These are phyloP conservation scores for Choloepus hoffmanni DNA, from an alignment of 2,113 vertebrate species.

Conservation along the genomic window DNA sequence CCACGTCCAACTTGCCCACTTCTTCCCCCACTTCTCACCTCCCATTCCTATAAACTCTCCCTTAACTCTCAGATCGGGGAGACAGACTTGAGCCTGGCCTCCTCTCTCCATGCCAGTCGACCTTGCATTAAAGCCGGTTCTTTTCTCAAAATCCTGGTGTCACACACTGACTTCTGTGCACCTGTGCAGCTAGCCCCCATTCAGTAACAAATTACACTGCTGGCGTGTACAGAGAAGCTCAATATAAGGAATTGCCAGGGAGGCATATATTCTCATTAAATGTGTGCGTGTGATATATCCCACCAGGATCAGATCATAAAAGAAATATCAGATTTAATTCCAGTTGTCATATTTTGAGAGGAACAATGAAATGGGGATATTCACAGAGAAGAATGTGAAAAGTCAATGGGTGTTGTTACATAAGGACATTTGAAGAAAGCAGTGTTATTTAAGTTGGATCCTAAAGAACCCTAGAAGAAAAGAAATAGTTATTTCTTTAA, in stretches of 20 bases:
- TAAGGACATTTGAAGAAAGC: not conserved
- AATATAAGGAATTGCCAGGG: not conserved
- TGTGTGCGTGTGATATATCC: not conserved
- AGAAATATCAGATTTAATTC: constrained; percentile 33
- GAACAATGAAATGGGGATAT: not conserved
- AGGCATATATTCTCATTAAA: not conserved
- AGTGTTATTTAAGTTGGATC: not conserved
- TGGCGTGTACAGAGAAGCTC: not conserved
- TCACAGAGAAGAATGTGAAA: not conserved
- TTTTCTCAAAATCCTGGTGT: no score
- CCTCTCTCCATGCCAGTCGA: no score
- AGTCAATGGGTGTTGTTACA: not conserved
- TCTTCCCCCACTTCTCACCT: no score
- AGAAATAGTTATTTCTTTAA: not conserved
- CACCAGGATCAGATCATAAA: not conserved
- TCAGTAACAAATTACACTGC: not conserved
- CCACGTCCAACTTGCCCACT: no score
- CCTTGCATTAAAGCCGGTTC: no score
- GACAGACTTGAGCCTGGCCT: no score
- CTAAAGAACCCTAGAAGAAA: not conserved
- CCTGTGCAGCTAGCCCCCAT: no score
- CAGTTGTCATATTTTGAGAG: not conserved
- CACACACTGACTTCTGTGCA: no score
- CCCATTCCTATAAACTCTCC: no score
- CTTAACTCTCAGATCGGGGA: no score